Evolutionary conservation across 2,113 vertebrate species (phyloP), one percentile per base, ranked within the genome.

Genomic region (Rhagologus leucostigma): DNA sequence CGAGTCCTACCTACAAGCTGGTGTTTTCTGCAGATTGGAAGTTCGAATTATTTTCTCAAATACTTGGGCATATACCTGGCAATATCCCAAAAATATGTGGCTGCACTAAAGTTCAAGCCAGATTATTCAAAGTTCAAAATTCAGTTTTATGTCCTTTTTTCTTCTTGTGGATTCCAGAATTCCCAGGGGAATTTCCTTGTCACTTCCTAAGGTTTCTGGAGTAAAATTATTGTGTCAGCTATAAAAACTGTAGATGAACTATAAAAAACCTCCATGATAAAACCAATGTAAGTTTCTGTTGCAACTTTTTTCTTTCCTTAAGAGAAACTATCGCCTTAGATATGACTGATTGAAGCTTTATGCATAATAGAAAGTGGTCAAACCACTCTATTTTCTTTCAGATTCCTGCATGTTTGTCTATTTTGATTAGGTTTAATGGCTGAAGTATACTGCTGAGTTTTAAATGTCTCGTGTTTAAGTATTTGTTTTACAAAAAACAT

Each of bases 401-500:
- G 9, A 42, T 23, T 69, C 9, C 9, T 87, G 5, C 22, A 16
- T 14, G 3, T 33, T 55, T 71, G 11, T 11, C 6, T 63, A 1
- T 81, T 88, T 84, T 81, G 4, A 37, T 73, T 50, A 74, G 9
- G 5, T 42, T 59, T 84, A 41, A n/a, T 13, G 42, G 3, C 1
- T 60, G 47, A 90, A 60, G 6, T 11, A 32, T 42, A 39, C 7
- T 30, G 39, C 24, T 56, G 9, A 82, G 7, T 10, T 74, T 65
- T 29, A 46, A 41, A 59, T 23, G 3, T 63, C 14, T 32, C 27
- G 0, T 37, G 1, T 52, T 59, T 39, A 73, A 39, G 7, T 26
- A 9, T 13, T 9, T 44, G 42, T 27, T 33, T 70, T 56, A 1
- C 4, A 32, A 64, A 89, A 86, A 47, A 3, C 0, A 16, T 2